A percentile compares a stretch with the other conserved stretches of the same genome.
Evolutionary conservation across 2,797 vertebrate genomes (phyloP).

Genomic region (Hydrocynus forskahlii): DNA sequence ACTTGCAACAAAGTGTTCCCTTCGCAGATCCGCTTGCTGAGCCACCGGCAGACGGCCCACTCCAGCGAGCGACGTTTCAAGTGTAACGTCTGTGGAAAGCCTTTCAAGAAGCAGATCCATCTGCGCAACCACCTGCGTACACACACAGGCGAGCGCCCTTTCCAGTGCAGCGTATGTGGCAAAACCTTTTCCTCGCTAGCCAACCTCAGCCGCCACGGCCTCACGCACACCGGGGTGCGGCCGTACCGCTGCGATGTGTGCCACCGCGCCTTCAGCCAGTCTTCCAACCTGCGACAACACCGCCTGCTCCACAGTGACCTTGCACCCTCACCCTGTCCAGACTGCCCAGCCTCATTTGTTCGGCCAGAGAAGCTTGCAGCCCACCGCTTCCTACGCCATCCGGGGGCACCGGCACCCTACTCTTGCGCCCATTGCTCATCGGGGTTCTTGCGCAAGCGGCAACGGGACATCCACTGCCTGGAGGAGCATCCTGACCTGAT

Average conservation of each 20-base stretch:
- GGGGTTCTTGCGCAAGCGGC: constrained; percentile 77
- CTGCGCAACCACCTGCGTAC: constrained; percentile 88
- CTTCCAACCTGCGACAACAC: constrained; percentile 91
- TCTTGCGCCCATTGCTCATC: constrained; percentile 76
- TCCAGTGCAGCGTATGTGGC: constrained; percentile 87
- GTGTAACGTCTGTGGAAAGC: constrained; percentile 86
- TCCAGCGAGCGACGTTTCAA: constrained; percentile 81
- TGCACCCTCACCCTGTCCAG: constrained; percentile 71
- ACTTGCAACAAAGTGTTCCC: constrained; percentile 81
- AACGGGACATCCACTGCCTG: constrained; percentile 75
- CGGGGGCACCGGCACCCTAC: constrained; percentile 79
- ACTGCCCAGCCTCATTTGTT: constrained; percentile 79
- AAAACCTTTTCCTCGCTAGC: constrained; percentile 88
- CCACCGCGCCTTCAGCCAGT: constrained; percentile 88
- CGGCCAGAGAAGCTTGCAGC: constrained; percentile 77
- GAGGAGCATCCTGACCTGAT: constrained; percentile 66
- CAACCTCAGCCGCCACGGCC: constrained; percentile 88
- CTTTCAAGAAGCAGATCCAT: constrained; percentile 90
- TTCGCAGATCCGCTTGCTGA: constrained; percentile 80
- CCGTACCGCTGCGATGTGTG: constrained; percentile 89
- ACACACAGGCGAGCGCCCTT: constrained; percentile 89
- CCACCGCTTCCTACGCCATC: constrained; percentile 79
- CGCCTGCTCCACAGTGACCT: constrained; percentile 80
- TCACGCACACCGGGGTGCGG: constrained; percentile 87
- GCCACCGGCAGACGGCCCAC: constrained; percentile 82